Base-by-base conservation (phyloP, 2,888 invertebrate genomes). In the Thysanoteuthis rhombus region DNA sequence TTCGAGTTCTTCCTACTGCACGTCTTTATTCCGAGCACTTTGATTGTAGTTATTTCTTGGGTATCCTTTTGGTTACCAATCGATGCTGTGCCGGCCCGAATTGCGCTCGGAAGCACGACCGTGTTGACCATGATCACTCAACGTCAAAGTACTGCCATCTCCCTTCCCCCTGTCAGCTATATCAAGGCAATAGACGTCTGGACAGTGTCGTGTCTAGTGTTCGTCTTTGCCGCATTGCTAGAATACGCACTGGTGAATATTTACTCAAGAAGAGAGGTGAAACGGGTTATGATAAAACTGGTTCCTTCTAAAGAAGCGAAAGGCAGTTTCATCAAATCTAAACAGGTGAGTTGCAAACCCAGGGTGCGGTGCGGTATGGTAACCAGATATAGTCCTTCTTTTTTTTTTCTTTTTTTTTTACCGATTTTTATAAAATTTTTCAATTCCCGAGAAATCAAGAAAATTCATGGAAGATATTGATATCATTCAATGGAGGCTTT, bases 171-270 rank as follows among this genome's bases (percentile, higher is more conserved):
- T 16, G 94, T 94, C 19, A 94, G 94, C 8, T 94, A 94, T 93
- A 93, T 94, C 52, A 94, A 94, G 75, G 94, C 94, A 47, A 92
- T 94, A 39, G 94, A 93, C 39, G 93, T 94, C 93, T 99, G 99
- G 99, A 99, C 99, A 93, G 99, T 99, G 94, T 99, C 99, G 94
- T 99, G 99, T 97, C 98, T 99, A 96, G 99, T 99, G 93, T 99
- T 99, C 97, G 99, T 99, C 93, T 99, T 99, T 97, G 99, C 99
- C 93, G 99, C 99, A 90, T 97, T 99, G 95, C 98, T 99, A 94
- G 99, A 99, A 97, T 99, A 99, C 97, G 99, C 99, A 93, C 98
- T 99, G 95, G 99, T 99, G 96, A 99, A 99, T 97, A 99, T 99
- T 97, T 99, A 99, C 94, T 98, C 98, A 95, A 98, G 99, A 96